These are phyloP conservation scores for Hypotaenidia okinawae DNA, from an alignment of 2,797 vertebrate species.

Conservation along the genomic window DNA sequence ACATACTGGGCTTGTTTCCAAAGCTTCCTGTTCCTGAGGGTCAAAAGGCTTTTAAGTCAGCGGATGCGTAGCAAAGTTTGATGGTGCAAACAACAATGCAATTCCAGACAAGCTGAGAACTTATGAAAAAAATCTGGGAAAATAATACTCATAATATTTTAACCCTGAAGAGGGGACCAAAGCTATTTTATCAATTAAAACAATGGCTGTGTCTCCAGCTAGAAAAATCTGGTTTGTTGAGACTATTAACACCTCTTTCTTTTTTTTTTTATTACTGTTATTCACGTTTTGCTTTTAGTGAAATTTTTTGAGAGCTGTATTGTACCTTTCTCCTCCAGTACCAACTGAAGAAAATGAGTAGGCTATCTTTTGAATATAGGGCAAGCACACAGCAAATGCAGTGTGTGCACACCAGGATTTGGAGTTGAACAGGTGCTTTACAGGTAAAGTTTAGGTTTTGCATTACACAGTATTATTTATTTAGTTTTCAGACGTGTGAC, in stretches of 20 bases:
- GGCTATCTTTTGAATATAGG: background rate
- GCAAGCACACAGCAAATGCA: background rate
- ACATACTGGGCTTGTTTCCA: background rate
- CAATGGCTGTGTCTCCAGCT: background rate
- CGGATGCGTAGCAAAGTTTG: background rate
- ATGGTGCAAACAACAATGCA: background rate
- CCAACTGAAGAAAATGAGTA: background rate
- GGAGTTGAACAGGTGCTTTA: background rate
- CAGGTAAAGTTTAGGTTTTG: background rate
- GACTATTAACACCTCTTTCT: background rate
- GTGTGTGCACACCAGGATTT: background rate
- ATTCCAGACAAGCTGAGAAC: background rate
- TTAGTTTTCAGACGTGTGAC: background rate
- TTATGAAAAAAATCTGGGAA: background rate
- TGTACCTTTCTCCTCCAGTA: background rate
- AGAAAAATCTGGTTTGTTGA: background rate
- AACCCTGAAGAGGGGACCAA: background rate
- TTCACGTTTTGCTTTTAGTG: background rate
- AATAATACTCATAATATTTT: background rate
- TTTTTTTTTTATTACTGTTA: background rate
- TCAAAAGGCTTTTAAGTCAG: slow-evolving; percentile 1
- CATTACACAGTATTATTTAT: background rate
- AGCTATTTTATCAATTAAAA: background rate
- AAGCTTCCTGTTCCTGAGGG: background rate
- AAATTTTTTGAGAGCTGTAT: background rate